Evolutionary conservation across 2,888 invertebrate species (phyloP).

Genomic region (Ennomos quercinarius): DNA sequence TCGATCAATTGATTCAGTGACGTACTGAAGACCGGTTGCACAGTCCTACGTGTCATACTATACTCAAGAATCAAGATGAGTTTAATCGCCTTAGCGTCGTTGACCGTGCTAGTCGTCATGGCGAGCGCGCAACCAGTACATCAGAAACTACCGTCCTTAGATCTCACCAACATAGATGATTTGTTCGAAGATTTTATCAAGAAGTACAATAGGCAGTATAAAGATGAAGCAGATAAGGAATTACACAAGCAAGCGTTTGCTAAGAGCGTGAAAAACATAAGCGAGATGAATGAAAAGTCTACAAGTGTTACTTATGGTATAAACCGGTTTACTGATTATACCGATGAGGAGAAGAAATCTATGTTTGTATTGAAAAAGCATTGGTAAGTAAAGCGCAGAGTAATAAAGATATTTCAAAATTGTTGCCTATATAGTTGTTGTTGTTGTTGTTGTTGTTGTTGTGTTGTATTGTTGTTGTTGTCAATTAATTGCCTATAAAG

Average conservation of each 20-base stretch:
- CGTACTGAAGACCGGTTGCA: too few species aligned
- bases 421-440: too few species aligned
- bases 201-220: neutral
- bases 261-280: neutral
- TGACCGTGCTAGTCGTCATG: neutral
- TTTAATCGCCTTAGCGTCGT: neutral
- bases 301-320: neutral
- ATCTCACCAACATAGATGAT: neutral
- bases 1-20: too few species aligned
- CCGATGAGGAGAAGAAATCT: too few species aligned
- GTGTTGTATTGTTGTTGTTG: too few species aligned
- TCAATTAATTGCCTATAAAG: too few species aligned
- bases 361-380: too few species aligned
- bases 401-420: too few species aligned
- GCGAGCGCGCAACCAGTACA: neutral
- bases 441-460: too few species aligned
- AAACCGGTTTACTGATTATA: neutral
- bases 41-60: too few species aligned
- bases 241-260: neutral
- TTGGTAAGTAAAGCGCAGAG: too few species aligned
- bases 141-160: neutral
- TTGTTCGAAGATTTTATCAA: slow-evolving; percentile 2
- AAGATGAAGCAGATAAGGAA: slow-evolving; percentile 1
- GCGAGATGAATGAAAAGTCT: neutral
- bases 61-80: neutral